Percentiles rank a stretch among this genome's conserved stretches.
These are phyloP conservation scores for Pseudoatta argentina DNA, from an alignment of 1,140 invertebrate genomes.

Conservation along the genomic window DNA sequence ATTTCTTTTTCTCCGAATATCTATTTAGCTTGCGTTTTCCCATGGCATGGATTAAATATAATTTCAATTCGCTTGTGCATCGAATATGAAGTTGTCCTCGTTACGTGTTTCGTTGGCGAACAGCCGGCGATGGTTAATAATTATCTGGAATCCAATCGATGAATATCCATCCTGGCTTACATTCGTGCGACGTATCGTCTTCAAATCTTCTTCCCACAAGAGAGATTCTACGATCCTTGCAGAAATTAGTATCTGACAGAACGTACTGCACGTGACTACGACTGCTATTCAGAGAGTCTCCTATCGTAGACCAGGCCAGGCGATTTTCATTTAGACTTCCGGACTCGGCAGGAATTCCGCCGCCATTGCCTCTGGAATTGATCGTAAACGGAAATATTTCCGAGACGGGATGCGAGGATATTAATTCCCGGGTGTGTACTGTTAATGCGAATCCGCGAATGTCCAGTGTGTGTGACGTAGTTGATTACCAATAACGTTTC, in stretches of 20 bases:
- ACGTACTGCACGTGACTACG: conserved; percentile 36
- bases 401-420: conserved; percentile 41
- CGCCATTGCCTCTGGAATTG: conserved; percentile 57
- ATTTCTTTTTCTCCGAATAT: not conserved
- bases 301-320: not conserved
- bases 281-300: conserved; percentile 14
- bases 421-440: conserved; percentile 42
- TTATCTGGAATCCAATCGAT: conserved; percentile 7
- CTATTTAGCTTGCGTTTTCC: not conserved
- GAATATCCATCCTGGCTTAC: not conserved
- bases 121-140: not conserved
- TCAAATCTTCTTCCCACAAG: conserved; percentile 22
- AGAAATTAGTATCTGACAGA: conserved; percentile 4
- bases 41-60: not conserved
- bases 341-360: conserved; percentile 56
- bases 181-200: conserved; percentile 14
- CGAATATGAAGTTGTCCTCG: not conserved
- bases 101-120: not conserved
- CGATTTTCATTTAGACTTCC: conserved; percentile 67
- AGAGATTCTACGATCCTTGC: conserved; percentile 3
- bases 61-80: not conserved
- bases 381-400: conserved; percentile 63
- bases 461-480: not conserved
- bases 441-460: conserved; percentile 34
- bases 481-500: conserved; percentile 28